phyloP scores from a whole-genome alignment of 2,797 vertebrate species.

The Anas bernieri region DNA sequence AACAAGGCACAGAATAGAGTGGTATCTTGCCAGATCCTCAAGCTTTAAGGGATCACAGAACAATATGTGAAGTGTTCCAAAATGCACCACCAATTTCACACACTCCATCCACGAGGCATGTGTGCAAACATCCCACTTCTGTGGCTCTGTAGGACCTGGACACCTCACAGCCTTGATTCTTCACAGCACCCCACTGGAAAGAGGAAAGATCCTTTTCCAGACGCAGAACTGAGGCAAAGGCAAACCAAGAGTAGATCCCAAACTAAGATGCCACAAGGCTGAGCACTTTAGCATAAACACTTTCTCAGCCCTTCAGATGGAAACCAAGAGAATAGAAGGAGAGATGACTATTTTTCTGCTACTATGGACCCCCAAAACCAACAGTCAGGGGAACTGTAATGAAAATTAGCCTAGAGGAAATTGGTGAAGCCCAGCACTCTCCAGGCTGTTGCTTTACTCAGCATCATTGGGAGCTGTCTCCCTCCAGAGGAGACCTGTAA shows the following conservation, averaged over 20 bases:
- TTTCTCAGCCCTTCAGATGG: background rate
- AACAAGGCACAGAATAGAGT: background rate
- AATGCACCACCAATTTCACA: background rate
- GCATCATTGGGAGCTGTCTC: background rate
- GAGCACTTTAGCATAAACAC: background rate
- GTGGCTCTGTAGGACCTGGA: background rate
- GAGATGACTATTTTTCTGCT: background rate
- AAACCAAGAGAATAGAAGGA: background rate
- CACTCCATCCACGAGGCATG: background rate
- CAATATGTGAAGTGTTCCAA: background rate
- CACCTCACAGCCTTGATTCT: background rate
- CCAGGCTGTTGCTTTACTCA: background rate
- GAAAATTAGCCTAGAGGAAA: background rate
- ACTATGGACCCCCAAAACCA: background rate
- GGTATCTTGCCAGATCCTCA: background rate
- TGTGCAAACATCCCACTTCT: background rate
- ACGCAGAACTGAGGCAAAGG: background rate
- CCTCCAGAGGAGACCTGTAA: background rate
- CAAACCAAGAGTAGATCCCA: background rate
- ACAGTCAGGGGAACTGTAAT: background rate
- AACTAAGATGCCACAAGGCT: background rate
- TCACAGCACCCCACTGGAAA: background rate
- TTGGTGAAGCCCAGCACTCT: background rate
- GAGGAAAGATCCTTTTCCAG: background rate
- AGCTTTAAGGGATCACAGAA: background rate